Conservation (phyloP, 2,113 vertebrate genomes). For the Heterotilapia buettikoferi region DNA sequence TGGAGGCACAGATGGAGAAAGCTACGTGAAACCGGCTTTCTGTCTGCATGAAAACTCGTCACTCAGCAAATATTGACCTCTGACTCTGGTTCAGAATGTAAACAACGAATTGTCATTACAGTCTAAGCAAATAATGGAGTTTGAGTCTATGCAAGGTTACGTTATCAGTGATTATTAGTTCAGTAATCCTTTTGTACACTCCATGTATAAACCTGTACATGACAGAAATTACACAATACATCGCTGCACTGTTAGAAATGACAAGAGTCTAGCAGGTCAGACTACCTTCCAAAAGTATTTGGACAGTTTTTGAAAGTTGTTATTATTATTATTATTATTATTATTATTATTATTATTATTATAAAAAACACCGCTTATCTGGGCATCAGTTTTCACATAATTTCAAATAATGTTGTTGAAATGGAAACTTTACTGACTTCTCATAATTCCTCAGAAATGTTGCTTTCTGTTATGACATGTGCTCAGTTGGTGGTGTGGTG, state of each 20-base stretch:
- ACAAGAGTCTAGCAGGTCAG: not conserved
- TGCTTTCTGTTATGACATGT: not conserved
- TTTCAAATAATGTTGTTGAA: not conserved
- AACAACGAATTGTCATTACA: not conserved
- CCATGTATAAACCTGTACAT: not conserved
- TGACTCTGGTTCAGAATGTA: not conserved
- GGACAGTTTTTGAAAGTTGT: not conserved
- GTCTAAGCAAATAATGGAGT: not conserved
- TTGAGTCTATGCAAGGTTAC: not conserved
- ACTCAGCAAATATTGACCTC: not conserved
- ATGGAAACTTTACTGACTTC: not conserved
- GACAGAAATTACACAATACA: not conserved
- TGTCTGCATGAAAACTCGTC: not conserved
- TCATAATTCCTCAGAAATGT: not conserved
- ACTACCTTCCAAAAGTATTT: not conserved
- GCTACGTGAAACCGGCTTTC: not conserved
- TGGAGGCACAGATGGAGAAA: not conserved
- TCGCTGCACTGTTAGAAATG: not conserved
- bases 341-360: rapidly evolving
- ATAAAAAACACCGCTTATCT: not conserved
- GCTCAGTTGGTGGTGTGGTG: not conserved
- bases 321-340: rapidly evolving
- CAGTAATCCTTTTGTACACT: not conserved
- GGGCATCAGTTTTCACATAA: not conserved
- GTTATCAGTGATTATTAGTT: not conserved